Base-by-base conservation (phyloP, 2,113 vertebrate species). In the Crocuta crocuta region DNA sequence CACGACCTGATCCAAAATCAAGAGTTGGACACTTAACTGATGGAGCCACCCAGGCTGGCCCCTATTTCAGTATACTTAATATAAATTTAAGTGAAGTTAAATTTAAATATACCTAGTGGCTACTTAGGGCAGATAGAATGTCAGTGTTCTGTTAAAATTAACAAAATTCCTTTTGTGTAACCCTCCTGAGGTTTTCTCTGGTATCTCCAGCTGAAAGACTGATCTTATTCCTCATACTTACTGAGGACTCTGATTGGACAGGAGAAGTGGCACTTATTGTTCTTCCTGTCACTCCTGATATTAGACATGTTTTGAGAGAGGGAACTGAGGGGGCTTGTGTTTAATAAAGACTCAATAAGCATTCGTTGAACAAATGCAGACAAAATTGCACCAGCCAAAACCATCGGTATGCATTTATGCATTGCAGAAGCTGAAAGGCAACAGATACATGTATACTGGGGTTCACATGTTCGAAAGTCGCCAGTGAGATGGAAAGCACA, bases 291-390 rank as follows among this genome's bases (percentile, higher is more conserved):
- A 66, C 26, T 7, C 6, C 12, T 82, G 48, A 50, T 63, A 10
- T 26, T 90, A 89, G 45, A 89, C 31, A 79, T 50, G 66, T 95
- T 26, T 80, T 95, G 66, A 79, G 66, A 89, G 33, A 74, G 68
- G 50, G 24, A 84, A 58, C 45, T 91, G 23, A 76, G 65, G 93
- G 50, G 58, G 1, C 2, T 86, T 94, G 12, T 19, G 2, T 48
- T 73, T 66, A 48, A 73, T 71, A 26, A 90, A 92, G 76, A 5
- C 35, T 45, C 76, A n/a, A 2, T 70, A 58, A 90, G 23, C n/a
- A 10, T 79, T 61, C 81, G 19, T 58, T 85, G 65, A 96, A 89
- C 93, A 89, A 93, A 95, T 28, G 33, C 24, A 71, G 19, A 50
- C 43, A 93, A 65, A 93, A 89, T 28, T 55, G 10, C 50, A 65